Conservation (phyloP, 2,113 vertebrate genomes). For the Acrocephalus arundinaceus region DNA sequence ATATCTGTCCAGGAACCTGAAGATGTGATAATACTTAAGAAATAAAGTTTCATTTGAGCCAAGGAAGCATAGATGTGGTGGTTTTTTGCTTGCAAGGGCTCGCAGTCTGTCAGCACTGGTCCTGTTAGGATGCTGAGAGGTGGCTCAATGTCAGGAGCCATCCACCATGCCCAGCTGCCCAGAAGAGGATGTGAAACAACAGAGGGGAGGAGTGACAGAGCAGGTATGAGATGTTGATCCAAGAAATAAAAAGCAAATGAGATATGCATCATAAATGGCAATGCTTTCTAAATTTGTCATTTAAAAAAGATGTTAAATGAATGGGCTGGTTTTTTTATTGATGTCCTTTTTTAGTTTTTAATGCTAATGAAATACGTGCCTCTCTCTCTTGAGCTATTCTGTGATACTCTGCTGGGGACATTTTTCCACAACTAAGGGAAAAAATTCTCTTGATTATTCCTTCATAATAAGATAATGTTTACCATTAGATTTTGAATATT, state of each 20-base stretch:
- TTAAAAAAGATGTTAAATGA: not conserved
- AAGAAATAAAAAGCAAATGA: not conserved
- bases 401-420: not conserved
- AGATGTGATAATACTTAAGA: not conserved
- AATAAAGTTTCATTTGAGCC: not conserved
- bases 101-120: not conserved
- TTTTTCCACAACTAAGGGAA: not conserved
- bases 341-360: not conserved
- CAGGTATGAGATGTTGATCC: not conserved
- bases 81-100: not conserved
- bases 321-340: rapidly evolving
- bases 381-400: not conserved
- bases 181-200: not conserved
- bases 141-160: not conserved
- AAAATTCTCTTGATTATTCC: not conserved
- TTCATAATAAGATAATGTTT: not conserved
- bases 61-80: not conserved
- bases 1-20: not conserved
- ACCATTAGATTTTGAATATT: not conserved
- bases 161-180: rapidly evolving
- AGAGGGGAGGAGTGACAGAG: not conserved
- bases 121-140: not conserved
- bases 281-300: not conserved
- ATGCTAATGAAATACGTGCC: not conserved
- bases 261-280: not conserved